Evolutionary conservation across 1,140 invertebrate genomes (phyloP).

Genomic region (Aphidius ervi): DNA sequence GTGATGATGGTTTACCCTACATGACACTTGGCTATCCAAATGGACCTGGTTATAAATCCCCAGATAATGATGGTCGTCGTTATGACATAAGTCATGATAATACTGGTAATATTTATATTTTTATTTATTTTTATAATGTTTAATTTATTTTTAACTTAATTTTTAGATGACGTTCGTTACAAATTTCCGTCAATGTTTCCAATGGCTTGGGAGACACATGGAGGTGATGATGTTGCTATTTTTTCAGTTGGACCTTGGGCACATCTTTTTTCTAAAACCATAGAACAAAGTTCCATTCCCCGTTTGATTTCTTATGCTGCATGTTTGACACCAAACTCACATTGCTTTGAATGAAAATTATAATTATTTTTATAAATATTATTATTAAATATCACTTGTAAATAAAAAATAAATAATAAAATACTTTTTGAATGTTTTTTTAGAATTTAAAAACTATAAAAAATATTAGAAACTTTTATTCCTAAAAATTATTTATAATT

Average conservation of each 20-base stretch:
- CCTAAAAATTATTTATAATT: too few species aligned
- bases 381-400: too few species aligned
- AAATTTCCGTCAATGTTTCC: conserved; percentile 51
- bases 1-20: conserved; percentile 60
- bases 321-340: conserved; percentile 31
- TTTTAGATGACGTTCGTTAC: conserved; percentile 26
- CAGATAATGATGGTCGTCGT: conserved; percentile 38
- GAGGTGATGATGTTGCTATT: conserved; percentile 66
- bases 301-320: conserved; percentile 60
- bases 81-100: conserved; percentile 46
- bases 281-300: conserved; percentile 63
- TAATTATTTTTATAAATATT: too few species aligned
- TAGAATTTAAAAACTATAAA: too few species aligned
- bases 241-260: conserved; percentile 62
- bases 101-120: too few species aligned
- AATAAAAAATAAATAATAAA: too few species aligned
- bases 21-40: conserved; percentile 72
- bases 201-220: conserved; percentile 63
- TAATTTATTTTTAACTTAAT: neutral
- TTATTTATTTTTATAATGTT: too few species aligned
- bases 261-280: conserved; percentile 62
- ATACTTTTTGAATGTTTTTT: too few species aligned
- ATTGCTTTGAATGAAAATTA: too few species aligned
- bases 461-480: too few species aligned
- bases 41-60: conserved; percentile 62